These are phyloP conservation scores for Schmidtea mediterranea DNA, from an alignment of 1,140 invertebrate species.

Conservation along the genomic window DNA sequence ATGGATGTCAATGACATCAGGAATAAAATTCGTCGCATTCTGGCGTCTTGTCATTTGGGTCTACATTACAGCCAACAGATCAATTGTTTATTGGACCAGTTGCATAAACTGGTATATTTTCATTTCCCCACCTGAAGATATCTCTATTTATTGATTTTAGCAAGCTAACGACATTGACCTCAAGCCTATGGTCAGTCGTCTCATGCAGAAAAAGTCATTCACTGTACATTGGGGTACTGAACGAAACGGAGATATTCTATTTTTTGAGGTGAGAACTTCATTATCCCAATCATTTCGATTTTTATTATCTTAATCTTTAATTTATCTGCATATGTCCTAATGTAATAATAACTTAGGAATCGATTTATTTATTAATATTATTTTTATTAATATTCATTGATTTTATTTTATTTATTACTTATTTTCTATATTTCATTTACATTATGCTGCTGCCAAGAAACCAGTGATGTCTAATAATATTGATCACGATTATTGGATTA, in stretches of 20 bases:
- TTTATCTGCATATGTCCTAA: too few relatives aligned
- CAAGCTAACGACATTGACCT: conserved; percentile 79
- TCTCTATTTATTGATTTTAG: conserved; percentile 16
- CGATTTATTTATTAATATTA: too few relatives aligned
- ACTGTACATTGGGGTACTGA: conserved; percentile 78
- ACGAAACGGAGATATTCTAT: conserved; percentile 58
- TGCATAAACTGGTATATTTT: conserved; percentile 51
- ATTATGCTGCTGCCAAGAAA: neutral
- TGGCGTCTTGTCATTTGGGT: conserved; percentile 93
- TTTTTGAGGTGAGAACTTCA: conserved; percentile 56
- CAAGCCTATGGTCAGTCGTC: conserved; percentile 50
- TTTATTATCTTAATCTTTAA: too few relatives aligned
- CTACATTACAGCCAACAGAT: conserved; percentile 85
- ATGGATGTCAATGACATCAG: conserved; percentile 50
- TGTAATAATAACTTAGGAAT: too few relatives aligned
- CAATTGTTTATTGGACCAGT: conserved; percentile 75
- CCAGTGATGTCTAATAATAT: too few relatives aligned
- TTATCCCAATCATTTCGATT: too few relatives aligned
- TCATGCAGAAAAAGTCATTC: conserved; percentile 83
- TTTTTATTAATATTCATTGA: neutral
- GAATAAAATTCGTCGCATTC: conserved; percentile 60
- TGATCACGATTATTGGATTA: too few relatives aligned
- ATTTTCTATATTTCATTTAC: conserved; percentile 32
- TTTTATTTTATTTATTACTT: neutral
- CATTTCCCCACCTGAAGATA: neutral